These are phyloP conservation scores for Gymnosoma rotundatum DNA, from an alignment of 2,888 invertebrate genomes.

Conservation along the genomic window DNA sequence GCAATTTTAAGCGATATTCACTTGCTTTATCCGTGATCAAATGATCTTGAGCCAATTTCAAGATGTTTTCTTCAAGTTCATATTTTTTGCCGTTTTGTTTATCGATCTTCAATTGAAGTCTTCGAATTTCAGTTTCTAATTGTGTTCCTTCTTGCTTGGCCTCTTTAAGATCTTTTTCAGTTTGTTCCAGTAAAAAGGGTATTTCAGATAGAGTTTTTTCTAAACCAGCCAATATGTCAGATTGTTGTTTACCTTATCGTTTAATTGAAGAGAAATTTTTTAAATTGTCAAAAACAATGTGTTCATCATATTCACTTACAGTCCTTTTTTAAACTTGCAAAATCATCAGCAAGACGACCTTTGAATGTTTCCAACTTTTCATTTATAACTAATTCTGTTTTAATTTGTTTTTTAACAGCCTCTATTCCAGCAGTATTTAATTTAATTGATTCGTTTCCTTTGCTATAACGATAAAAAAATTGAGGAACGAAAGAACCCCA, in stretches of 20 bases:
- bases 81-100: constrained; percentile 84
- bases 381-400: constrained; percentile 87
- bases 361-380: constrained; percentile 86
- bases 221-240: constrained; percentile 83
- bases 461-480: constrained; percentile 80
- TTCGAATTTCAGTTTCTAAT: constrained; percentile 78
- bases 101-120: constrained; percentile 82
- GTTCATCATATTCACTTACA: constrained; percentile 73
- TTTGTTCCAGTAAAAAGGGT: constrained; percentile 85
- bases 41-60: constrained; percentile 86
- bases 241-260: constrained; percentile 83
- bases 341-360: constrained; percentile 84
- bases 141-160: constrained; percentile 82
- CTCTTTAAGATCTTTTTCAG: constrained; percentile 85
- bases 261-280: constrained; percentile 58
- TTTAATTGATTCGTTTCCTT: constrained; percentile 84
- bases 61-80: constrained; percentile 86
- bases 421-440: constrained; percentile 85
- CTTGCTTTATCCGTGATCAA: constrained; percentile 87
- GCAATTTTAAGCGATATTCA: constrained; percentile 82
- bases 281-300: neutral
- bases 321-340: constrained; percentile 76
- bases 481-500: no score
- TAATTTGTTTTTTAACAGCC: constrained; percentile 86
- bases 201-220: constrained; percentile 84